Conservation (phyloP, 2,113 vertebrate species). For the Butorides virescens region DNA sequence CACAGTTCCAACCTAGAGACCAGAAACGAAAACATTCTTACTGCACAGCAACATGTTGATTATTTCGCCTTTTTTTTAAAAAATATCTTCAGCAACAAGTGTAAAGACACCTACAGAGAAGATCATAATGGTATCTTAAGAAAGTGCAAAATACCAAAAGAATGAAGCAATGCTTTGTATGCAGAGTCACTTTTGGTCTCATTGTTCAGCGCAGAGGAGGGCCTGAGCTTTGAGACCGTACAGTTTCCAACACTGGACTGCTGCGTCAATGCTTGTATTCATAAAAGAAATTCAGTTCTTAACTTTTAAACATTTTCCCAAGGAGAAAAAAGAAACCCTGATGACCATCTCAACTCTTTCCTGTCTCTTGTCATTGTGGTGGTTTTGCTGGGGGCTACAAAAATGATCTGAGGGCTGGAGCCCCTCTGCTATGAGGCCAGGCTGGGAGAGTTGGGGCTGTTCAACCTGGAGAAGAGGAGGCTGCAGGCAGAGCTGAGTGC, state of each 20-base stretch:
- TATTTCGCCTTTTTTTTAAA: neutral
- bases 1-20: conserved; percentile 86
- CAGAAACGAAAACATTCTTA: neutral
- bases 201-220: neutral
- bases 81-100: neutral
- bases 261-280: neutral
- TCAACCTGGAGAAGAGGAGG: no score
- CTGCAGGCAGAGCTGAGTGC: no score
- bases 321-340: neutral
- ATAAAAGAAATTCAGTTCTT: neutral
- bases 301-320: neutral
- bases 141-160: neutral
- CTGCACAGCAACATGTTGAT: neutral
- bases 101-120: neutral
- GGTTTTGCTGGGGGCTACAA: neutral
- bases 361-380: neutral
- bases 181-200: neutral
- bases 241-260: neutral
- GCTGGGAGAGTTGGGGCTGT: no score
- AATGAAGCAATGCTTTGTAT: neutral
- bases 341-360: neutral
- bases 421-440: no score
- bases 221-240: neutral
- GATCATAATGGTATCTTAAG: neutral
- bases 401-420: no score